Percentiles rank a stretch among this genome's conserved stretches.
Evolutionary conservation across 2,888 invertebrate species (phyloP).

Genomic region (Gnatocerus cornutus): DNA sequence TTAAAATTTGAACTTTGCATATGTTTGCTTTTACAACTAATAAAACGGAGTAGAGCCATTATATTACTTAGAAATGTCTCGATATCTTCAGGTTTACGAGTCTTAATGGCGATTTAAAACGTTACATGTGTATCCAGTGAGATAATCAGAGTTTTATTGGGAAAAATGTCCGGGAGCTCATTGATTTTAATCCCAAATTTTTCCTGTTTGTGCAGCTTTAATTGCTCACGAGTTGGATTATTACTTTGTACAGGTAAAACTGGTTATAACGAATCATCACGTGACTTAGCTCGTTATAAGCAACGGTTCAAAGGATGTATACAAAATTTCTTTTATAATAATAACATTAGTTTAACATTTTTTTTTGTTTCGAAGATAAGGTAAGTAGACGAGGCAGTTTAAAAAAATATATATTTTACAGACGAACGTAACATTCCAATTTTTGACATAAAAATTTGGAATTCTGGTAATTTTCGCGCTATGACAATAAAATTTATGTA

Average conservation of each 20-base stretch:
- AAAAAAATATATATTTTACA: too few relatives aligned
- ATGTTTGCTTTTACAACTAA: slow-evolving; percentile 34
- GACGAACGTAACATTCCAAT: too few relatives aligned
- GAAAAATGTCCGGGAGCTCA: not conserved
- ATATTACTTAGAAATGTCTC: slow-evolving; percentile 30
- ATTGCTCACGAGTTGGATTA: slow-evolving; percentile 3
- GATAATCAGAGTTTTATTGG: slow-evolving; percentile 6
- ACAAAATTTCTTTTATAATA: too few relatives aligned
- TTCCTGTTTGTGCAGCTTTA: slow-evolving; percentile 19
- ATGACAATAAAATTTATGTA: too few relatives aligned
- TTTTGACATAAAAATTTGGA: too few relatives aligned
- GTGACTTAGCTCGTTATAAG: too few relatives aligned
- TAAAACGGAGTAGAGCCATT: slow-evolving; percentile 20
- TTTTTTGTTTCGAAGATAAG: too few relatives aligned
- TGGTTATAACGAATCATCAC: too few relatives aligned
- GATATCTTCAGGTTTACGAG: slow-evolving; percentile 31
- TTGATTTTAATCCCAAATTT: not conserved
- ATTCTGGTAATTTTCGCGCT: too few relatives aligned
- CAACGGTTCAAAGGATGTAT: too few relatives aligned
- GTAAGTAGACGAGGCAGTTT: too few relatives aligned
- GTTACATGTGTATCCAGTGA: slow-evolving; percentile 31
- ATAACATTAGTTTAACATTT: too few relatives aligned
- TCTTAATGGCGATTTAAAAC: slow-evolving; percentile 20
- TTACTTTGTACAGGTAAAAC: slow-evolving; percentile 1
- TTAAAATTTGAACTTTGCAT: slow-evolving; percentile 23